Base-by-base conservation (phyloP, 2,113 vertebrate genomes). In the Chloropsis cyanopogon region DNA sequence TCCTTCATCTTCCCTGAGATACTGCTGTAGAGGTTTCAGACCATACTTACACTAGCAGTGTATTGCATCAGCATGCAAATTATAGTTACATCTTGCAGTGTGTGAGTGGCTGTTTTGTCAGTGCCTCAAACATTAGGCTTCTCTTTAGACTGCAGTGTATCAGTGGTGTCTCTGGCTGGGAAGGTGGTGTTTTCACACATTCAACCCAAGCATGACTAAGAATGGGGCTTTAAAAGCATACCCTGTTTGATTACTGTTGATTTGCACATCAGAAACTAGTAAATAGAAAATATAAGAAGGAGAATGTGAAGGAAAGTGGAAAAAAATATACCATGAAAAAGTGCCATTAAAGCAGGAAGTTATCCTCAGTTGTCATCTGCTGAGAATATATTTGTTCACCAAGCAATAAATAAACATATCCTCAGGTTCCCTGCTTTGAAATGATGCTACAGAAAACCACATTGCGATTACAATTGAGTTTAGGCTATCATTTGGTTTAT, bases 311-410 rank as follows among this genome's bases (percentile, higher is more conserved):
- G 86, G 23, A 88, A 91, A 88, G 80, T 53, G 16, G 93, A 89
- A 97, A 80, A 96, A 96, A 78, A 7, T 54, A 81, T 53, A 54
- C 57, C 63, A 49, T 54, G 86, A 83, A 90, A 94, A 92, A n/a
- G n/a, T 90, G 64, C 69, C 69, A 65, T 86, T 93, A 87, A 91
- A 88, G 78, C 59, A 65, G 79, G 52, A 63, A 71, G 57, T 75
- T 94, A 82, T 56, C 82, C 31, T 60, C 59, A 86, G 87, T 73
- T 97, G 92, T 96, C 88, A 94, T 90, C 78, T 79, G 64, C 88
- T 57, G 77, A 93, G 92, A 93, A 96, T 95, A 90, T 93, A 98
- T 96, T 94, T 90, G 42, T 70, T 95, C 92, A 89, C 81, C 75
- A 80, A 86, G 87, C 64, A 88, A 85, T 96, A 97, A 96, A 96